phyloP scores from a whole-genome alignment of 2,888 invertebrate genomes.

The Helicoverpa assulta region DNA sequence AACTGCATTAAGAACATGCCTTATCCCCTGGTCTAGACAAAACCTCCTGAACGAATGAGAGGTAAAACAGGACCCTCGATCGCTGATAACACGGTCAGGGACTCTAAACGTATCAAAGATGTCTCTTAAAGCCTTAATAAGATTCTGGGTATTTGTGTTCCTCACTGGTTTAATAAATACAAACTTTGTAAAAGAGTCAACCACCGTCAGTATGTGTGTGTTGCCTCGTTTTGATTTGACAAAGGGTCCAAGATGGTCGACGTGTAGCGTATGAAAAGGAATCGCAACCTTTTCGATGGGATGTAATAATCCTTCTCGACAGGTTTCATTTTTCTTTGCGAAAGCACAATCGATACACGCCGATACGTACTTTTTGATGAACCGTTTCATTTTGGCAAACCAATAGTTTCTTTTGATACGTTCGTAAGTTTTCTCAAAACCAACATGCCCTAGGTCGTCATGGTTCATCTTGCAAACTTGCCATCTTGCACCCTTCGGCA shows the following conservation, averaged over 20 bases:
- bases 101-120: conserved; percentile 14
- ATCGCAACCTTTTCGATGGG: conserved; percentile 73
- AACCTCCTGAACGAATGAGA: conserved; percentile 20
- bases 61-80: conserved; percentile 20
- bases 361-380: conserved; percentile 69
- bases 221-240: conserved; percentile 37
- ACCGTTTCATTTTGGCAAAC: conserved; percentile 15
- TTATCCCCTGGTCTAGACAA: conserved; percentile 13
- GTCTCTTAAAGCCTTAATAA: not conserved
- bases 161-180: conserved; percentile 11
- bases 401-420: conserved; percentile 10
- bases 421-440: conserved; percentile 14
- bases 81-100: conserved; percentile 8
- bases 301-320: conserved; percentile 68
- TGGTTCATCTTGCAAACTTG: conserved; percentile 11
- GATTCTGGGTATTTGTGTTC: conserved; percentile 11
- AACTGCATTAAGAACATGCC: conserved; percentile 18
- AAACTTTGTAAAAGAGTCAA: conserved; percentile 21
- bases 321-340: conserved; percentile 62
- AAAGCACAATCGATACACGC: conserved; percentile 74
- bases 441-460: conserved; percentile 16
- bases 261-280: conserved; percentile 77
- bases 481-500: conserved; percentile 25
- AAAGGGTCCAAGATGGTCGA: conserved; percentile 80
- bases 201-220: conserved; percentile 8